A percentile compares a stretch with the other conserved stretches of the same genome.
These are phyloP conservation scores for Gonioctena quinquepunctata DNA, from an alignment of 1,140 invertebrate species.

Conservation along the genomic window DNA sequence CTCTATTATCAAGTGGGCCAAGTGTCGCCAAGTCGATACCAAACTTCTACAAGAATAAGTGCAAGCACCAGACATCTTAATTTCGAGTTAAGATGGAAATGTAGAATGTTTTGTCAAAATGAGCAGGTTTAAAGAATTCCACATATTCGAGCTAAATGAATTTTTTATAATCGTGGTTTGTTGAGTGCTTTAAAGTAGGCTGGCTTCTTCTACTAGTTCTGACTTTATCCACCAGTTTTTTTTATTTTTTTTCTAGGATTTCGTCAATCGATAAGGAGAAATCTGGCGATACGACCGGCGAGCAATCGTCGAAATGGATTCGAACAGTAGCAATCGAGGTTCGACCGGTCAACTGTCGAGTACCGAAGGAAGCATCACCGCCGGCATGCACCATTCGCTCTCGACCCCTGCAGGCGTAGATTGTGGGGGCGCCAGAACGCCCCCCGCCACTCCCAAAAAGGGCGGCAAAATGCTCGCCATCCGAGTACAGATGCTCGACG, in stretches of 20 bases:
- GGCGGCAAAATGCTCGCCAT: constrained; percentile 86
- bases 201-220: too few relatives aligned
- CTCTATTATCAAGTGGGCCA: too few relatives aligned
- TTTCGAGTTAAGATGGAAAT: too few relatives aligned
- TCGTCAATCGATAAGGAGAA: constrained; percentile 19
- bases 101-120: too few relatives aligned
- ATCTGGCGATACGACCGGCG: constrained; percentile 6
- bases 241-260: constrained; percentile 4
- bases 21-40: too few relatives aligned
- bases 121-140: too few relatives aligned
- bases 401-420: constrained; percentile 82
- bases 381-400: constrained; percentile 79
- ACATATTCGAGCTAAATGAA: too few relatives aligned
- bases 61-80: too few relatives aligned
- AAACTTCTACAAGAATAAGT: too few relatives aligned
- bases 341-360: constrained; percentile 53
- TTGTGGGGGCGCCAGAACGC: constrained; percentile 64
- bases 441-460: constrained; percentile 76
- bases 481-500: constrained; percentile 85
- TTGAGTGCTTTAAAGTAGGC: too few relatives aligned
- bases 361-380: constrained; percentile 45
- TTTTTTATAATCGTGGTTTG: too few relatives aligned
- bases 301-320: constrained; percentile 25
- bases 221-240: too few relatives aligned
- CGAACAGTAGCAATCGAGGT: constrained; percentile 37